Evolutionary conservation across 37 sponge, comb jelly and placozoan species (phyloP).

Genomic region (Crambe crambe): DNA sequence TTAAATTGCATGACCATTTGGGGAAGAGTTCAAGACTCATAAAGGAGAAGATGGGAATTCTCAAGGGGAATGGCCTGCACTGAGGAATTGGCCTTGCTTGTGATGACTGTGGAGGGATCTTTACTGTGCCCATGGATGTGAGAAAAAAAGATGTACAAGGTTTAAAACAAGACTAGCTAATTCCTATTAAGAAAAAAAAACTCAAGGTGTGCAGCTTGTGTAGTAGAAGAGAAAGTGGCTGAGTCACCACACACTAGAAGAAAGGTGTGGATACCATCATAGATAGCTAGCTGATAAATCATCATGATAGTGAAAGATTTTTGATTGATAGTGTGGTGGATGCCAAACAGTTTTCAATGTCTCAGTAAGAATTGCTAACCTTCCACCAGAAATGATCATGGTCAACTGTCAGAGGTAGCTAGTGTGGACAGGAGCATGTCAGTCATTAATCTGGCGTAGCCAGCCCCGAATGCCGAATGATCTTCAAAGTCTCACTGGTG

Average conservation of each 20-base stretch:
- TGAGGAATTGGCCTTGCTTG: neutral
- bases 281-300: too few species aligned
- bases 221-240: neutral
- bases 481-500: too few species aligned
- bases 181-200: too few species aligned
- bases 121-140: neutral
- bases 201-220: neutral
- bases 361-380: neutral
- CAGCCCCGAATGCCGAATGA: too few species aligned
- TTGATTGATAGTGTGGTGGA: neutral
- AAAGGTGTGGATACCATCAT: too few species aligned
- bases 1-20: neutral
- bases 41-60: neutral
- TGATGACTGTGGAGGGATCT: neutral
- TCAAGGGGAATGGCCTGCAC: too few species aligned
- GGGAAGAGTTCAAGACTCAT: neutral
- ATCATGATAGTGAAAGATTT: neutral
- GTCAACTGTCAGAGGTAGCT: constrained; percentile 26
- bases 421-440: too few species aligned
- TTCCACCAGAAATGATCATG: neutral
- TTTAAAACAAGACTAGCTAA: neutral
- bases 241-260: neutral
- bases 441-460: too few species aligned
- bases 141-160: neutral
- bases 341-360: constrained; percentile 3